Base-by-base conservation (phyloP, 92 coral and sea anemone species). In the Bergia puertoricense region DNA sequence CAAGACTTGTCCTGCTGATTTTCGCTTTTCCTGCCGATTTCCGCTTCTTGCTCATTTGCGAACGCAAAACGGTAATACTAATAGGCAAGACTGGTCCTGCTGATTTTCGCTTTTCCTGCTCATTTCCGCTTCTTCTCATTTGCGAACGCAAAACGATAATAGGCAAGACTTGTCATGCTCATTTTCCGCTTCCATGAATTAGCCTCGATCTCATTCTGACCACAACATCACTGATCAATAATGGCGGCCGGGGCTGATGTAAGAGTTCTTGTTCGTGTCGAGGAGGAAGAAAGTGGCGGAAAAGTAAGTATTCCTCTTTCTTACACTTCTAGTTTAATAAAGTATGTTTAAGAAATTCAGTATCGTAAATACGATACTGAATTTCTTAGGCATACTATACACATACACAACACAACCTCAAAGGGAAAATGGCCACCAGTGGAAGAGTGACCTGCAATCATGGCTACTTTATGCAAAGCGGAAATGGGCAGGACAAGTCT, bases 231-330 rank as follows among this genome's bases (percentile, higher is more conserved):
- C n/a, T n/a, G n/a, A n/a, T 75, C 18, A 40, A 40, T 74, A 11
- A 75, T 39, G 79, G 79, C 48, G 79, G 79, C 79, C 0, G 20
- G 37, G 30, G 6, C 75, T 5, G 73, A 67, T 67, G 73, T 67
- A 18, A 76, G 56, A 76, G 57, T 76, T 43, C 80, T 76, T 76
- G 80, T 16, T 76, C 80, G 80, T 46, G 51, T 76, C 23, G 80
- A 14, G 46, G 80, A 54, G 51, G 80, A 76, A 76, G 22, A 76
- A 76, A 41, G 38, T 76, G 80, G 56, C 40, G 80, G 80, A 76
- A 76, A 76, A 76, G 56, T 76, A 76, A 39, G 79, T 75, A 75
- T 76, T 76, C 39, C 74, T 68, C 74, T 44, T 76, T 44, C 80
- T 10, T 20, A 44, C 80, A 76, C 51, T 11, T 76, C 80, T 40